These are phyloP conservation scores for Torymus tubicola DNA, from an alignment of 2,888 invertebrate species.

Conservation along the genomic window DNA sequence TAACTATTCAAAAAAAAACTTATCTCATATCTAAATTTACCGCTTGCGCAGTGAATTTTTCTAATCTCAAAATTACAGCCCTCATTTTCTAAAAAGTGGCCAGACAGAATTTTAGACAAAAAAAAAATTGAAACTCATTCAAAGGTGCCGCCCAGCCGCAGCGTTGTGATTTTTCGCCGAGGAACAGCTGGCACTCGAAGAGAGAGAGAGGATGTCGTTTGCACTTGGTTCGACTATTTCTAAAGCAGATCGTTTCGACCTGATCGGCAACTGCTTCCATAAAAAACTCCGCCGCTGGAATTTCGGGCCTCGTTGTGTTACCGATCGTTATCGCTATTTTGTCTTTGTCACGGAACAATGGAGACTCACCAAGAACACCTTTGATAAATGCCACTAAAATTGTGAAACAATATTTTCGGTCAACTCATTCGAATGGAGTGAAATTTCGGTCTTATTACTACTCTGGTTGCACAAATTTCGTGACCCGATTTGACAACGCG, in stretches of 20 bases:
- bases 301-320: background rate
- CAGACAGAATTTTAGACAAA: background rate
- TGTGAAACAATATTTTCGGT: too few relatives aligned
- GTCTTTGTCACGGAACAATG: too few relatives aligned
- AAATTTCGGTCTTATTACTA: too few relatives aligned
- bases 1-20: background rate
- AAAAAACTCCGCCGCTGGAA: background rate
- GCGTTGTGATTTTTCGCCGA: slow-evolving; percentile 40
- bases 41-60: background rate
- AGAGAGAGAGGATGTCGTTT: slow-evolving; percentile 24
- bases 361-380: too few relatives aligned
- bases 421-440: too few relatives aligned
- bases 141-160: slow-evolving; percentile 29
- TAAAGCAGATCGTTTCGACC: slow-evolving; percentile 12
- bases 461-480: too few relatives aligned
- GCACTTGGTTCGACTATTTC: background rate
- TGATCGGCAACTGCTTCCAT: background rate
- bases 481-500: too few relatives aligned
- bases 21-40: slow-evolving; percentile 5
- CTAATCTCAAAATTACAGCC: slow-evolving; percentile 32
- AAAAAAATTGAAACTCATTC: slow-evolving; percentile 14
- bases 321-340: slow-evolving; percentile 3
- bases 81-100: background rate
- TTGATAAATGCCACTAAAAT: too few relatives aligned
- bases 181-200: slow-evolving; percentile 42